Conservation (phyloP, 1,140 invertebrate genomes). For the Steinernema khuongi region DNA sequence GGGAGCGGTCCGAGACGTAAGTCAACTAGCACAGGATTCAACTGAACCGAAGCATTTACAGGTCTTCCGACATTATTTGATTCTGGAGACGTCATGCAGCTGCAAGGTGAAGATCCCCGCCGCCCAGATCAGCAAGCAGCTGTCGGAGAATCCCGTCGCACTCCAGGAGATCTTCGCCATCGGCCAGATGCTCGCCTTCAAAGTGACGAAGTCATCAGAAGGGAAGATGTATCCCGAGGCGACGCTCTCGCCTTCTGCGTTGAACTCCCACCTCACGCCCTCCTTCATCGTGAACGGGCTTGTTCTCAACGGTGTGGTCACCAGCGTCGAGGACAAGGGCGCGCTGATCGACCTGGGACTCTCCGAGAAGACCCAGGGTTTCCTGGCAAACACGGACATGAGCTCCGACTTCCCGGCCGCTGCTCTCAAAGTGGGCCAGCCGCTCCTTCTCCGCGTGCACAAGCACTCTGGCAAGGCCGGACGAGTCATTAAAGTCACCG, state of each 20-base stretch:
- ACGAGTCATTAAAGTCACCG: slow-evolving; percentile 44
- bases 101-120: slow-evolving; percentile 37
- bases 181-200: slow-evolving; percentile 48
- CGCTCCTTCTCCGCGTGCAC: slow-evolving; percentile 47
- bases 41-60: slow-evolving; percentile 35
- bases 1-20: slow-evolving; percentile 44
- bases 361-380: not conserved
- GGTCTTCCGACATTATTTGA: slow-evolving; percentile 40
- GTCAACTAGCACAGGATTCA: not conserved
- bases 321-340: slow-evolving; percentile 55
- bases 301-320: slow-evolving; percentile 43
- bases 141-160: slow-evolving; percentile 32
- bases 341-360: not conserved
- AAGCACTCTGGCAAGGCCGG: slow-evolving; percentile 20
- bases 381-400: slow-evolving; percentile 16
- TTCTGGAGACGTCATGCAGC: slow-evolving; percentile 40
- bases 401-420: slow-evolving; percentile 19
- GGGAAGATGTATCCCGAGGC: slow-evolving; percentile 22
- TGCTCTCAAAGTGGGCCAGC: slow-evolving; percentile 39
- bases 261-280: slow-evolving; percentile 48
- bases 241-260: slow-evolving; percentile 32
- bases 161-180: slow-evolving; percentile 50
- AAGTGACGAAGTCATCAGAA: slow-evolving; percentile 30
- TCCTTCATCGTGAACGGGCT: slow-evolving; percentile 29
- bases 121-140: slow-evolving; percentile 35